Conservation (phyloP, 92 coral and sea anemone genomes). For the Metridium senile region DNA sequence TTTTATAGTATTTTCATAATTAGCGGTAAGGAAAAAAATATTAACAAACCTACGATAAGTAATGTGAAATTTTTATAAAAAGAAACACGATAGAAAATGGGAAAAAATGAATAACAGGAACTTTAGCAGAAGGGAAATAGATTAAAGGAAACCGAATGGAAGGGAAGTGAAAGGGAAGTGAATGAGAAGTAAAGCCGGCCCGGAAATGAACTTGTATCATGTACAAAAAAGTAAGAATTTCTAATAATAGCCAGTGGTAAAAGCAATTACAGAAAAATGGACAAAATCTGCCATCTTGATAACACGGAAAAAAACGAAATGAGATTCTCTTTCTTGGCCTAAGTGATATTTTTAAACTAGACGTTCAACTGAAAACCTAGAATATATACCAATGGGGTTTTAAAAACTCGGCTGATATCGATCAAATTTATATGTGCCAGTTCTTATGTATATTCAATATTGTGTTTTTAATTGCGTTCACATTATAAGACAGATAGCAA, state of each 20-base stretch:
- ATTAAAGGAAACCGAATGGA: background rate
- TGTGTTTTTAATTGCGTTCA: background rate
- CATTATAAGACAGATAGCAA: background rate
- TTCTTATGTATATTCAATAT: slow-evolving; percentile 4
- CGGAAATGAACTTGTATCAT: too few relatives aligned
- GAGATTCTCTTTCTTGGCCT: background rate
- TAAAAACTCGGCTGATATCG: background rate
- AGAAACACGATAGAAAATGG: background rate
- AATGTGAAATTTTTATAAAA: background rate
- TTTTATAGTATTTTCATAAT: slow-evolving; percentile 1
- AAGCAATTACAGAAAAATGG: background rate
- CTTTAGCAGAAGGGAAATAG: background rate
- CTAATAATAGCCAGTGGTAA: background rate
- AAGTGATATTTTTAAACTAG: too few relatives aligned
- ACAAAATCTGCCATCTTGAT: background rate
- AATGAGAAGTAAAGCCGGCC: background rate
- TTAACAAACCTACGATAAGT: background rate
- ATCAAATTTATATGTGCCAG: background rate
- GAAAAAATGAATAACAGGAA: background rate
- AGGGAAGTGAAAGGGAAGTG: background rate
- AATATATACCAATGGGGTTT: background rate
- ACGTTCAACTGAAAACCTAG: background rate
- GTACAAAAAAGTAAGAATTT: background rate
- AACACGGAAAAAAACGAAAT: background rate
- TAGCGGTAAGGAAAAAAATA: background rate